Conservation (phyloP, 1,140 invertebrate species). For the Brachionus angularis region DNA sequence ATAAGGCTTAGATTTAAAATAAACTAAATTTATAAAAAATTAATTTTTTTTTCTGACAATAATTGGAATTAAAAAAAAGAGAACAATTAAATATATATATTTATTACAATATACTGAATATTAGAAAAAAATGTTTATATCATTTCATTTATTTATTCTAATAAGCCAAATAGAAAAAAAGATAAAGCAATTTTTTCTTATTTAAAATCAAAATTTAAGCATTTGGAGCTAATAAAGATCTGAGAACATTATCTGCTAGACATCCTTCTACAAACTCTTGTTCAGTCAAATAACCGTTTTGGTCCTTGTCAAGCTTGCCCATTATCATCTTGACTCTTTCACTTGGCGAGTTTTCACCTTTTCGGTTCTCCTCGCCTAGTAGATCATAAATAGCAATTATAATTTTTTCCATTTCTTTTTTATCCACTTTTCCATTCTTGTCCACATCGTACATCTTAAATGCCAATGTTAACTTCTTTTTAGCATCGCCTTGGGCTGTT, state of each 20-base stretch:
- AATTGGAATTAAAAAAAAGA: no score
- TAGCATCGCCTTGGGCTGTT: slow-evolving; percentile 35
- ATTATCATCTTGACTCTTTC: slow-evolving; percentile 29
- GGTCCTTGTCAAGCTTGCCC: slow-evolving; percentile 13
- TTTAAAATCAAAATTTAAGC: neutral
- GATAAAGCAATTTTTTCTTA: no score
- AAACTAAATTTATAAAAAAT: no score
- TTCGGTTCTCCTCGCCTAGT: slow-evolving; percentile 38
- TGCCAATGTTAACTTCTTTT: slow-evolving; percentile 10
- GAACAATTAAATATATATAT: no score
- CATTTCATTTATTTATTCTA: no score
- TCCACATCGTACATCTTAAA: slow-evolving; percentile 44
- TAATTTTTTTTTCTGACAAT: no score
- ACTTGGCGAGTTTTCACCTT: slow-evolving; percentile 26
- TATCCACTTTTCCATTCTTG: slow-evolving; percentile 31
- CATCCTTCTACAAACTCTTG: slow-evolving; percentile 44
- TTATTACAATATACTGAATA: no score
- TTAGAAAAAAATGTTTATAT: no score
- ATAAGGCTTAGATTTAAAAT: no score
- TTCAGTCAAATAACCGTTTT: slow-evolving; percentile 20
- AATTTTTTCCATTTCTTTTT: slow-evolving; percentile 44
- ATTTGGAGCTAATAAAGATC: slow-evolving; percentile 1
- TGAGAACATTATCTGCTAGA: slow-evolving; percentile 3
- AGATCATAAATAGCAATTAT: slow-evolving; percentile 42
- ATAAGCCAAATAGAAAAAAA: no score